These are phyloP conservation scores for Meda fulgida DNA, from an alignment of 2,797 vertebrate species.

Conservation along the genomic window DNA sequence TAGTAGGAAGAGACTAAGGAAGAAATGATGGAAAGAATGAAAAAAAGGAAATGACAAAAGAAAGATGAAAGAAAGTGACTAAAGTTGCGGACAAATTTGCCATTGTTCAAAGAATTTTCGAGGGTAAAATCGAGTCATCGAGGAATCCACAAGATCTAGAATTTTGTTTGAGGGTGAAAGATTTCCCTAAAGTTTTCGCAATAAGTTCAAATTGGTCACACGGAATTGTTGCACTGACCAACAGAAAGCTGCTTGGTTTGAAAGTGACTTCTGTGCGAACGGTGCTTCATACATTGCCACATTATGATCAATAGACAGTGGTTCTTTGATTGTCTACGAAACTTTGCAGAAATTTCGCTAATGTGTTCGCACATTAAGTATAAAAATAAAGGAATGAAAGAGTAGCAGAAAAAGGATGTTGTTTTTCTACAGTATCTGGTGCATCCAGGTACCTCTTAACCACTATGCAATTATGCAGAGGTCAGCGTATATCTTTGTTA, in stretches of 20 bases:
- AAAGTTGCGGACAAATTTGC: background rate
- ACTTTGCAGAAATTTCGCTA: background rate
- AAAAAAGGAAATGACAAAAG: background rate
- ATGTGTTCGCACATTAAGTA: background rate
- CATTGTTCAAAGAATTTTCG: background rate
- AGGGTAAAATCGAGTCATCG: background rate
- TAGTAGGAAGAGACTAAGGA: too few relatives aligned
- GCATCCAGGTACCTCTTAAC: conserved; percentile 23
- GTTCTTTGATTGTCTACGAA: background rate
- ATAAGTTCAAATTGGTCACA: background rate
- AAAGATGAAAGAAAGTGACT: background rate
- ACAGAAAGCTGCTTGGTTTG: background rate
- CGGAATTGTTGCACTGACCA: background rate
- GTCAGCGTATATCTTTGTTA: conserved; percentile 30
- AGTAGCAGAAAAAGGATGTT: background rate
- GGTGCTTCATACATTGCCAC: background rate
- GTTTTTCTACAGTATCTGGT: background rate
- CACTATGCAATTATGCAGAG: background rate
- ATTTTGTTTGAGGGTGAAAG: background rate
- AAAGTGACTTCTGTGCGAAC: background rate
- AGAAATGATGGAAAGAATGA: background rate
- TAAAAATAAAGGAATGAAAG: conserved; percentile 9
- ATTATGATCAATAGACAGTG: background rate
- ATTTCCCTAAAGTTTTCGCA: background rate
- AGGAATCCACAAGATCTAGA: background rate